Conservation (phyloP, 2,113 vertebrate species). For the Psephotus haematonotus region DNA sequence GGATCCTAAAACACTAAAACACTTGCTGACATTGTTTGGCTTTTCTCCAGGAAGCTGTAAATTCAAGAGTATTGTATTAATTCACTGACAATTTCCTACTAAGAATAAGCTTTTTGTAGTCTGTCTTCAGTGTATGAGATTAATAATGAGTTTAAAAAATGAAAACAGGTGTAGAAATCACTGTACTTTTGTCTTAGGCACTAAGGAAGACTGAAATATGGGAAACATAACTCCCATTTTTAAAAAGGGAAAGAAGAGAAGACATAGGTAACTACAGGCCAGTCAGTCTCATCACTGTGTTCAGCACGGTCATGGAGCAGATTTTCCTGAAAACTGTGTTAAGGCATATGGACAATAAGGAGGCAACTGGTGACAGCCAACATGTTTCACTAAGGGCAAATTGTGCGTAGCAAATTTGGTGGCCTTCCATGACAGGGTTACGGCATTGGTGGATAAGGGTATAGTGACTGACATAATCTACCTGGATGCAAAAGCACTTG, state of each 20-base stretch:
- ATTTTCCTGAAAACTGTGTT: neutral
- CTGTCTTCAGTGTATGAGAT: neutral
- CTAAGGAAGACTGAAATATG: neutral
- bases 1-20: neutral
- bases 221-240: neutral
- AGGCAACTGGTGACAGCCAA: neutral
- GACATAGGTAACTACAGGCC: neutral
- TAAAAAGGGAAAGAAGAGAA: neutral
- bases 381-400: neutral
- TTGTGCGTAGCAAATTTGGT: neutral
- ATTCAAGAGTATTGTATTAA: neutral
- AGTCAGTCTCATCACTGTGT: neutral
- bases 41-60: neutral
- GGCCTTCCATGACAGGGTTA: neutral
- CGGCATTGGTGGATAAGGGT: neutral
- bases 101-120: neutral
- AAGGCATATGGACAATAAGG: neutral
- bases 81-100: neutral
- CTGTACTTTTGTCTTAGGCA: neutral
- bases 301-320: neutral
- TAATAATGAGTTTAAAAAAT: neutral
- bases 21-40: neutral
- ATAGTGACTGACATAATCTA: neutral
- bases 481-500: neutral
- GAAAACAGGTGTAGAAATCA: neutral